Percentiles rank a stretch among this genome's conserved stretches.
Evolutionary conservation across 2,888 invertebrate genomes (phyloP).

Genomic region (Microdon myrmicae): DNA sequence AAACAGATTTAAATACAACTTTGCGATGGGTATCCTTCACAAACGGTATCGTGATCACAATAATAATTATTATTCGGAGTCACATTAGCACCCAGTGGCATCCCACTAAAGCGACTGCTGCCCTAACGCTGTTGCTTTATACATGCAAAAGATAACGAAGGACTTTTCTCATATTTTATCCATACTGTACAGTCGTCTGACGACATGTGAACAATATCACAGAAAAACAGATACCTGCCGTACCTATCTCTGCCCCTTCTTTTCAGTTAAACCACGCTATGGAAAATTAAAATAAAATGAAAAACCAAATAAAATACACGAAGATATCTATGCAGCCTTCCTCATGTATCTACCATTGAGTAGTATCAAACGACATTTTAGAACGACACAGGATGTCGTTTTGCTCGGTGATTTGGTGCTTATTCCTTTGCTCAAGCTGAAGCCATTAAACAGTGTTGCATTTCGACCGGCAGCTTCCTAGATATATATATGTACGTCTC

Average conservation of each 20-base stretch:
- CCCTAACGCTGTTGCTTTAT: neutral
- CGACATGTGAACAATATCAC: conserved; percentile 31
- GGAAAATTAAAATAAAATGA: neutral
- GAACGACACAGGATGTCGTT: conserved; percentile 38
- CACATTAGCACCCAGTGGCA: neutral
- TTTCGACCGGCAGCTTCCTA: conserved; percentile 14
- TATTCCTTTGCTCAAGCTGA: conserved; percentile 9
- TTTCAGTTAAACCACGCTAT: too few species aligned
- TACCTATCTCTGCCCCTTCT: too few species aligned
- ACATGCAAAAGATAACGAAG: conserved; percentile 47
- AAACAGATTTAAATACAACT: too few species aligned
- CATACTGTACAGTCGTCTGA: conserved; percentile 16
- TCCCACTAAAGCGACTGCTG: neutral
- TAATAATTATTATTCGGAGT: conserved; percentile 50
- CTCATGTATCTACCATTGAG: conserved; percentile 40
- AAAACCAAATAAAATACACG: neutral
- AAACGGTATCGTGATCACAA: conserved; percentile 50
- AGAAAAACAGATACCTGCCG: conserved; percentile 12
- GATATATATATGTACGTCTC: neutral
- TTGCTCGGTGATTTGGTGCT: neutral
- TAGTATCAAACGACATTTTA: conserved; percentile 46
- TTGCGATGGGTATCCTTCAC: conserved; percentile 45
- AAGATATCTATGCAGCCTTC: conserved; percentile 19
- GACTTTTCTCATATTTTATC: conserved; percentile 50
- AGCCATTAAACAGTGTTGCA: conserved; percentile 45